phyloP scores from a whole-genome alignment of 2,113 vertebrate genomes.

The Trinectes maculatus region DNA sequence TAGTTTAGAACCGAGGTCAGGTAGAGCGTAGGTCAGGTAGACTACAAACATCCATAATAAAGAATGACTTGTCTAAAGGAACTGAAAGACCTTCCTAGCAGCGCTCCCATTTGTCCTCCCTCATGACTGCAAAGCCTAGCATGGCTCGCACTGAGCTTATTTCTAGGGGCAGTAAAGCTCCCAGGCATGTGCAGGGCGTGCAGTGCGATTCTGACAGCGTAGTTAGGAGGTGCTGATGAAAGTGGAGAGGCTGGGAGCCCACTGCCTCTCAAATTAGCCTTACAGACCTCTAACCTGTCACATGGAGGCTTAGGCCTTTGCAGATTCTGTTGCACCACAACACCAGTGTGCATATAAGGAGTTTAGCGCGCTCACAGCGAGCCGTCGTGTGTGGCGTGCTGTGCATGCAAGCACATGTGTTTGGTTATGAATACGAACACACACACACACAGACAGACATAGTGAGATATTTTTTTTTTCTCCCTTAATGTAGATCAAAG shows the following conservation, averaged over 20 bases:
- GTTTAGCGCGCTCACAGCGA: constrained; percentile 7
- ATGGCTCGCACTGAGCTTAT: constrained; percentile 50
- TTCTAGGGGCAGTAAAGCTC: constrained; percentile 64
- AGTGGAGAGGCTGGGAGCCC: constrained; percentile 74
- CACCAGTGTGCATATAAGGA: constrained; percentile 6
- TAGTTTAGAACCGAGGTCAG: too few relatives aligned
- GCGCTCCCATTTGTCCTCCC: constrained; percentile 18
- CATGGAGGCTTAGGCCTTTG: constrained; percentile 66
- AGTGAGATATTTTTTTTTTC: constrained; percentile 41
- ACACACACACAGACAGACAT: constrained; percentile 11
- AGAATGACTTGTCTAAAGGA: not conserved
- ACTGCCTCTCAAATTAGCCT: constrained; percentile 85
- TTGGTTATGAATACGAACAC: constrained; percentile 14
- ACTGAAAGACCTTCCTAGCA: constrained; percentile 9
- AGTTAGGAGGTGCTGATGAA: constrained; percentile 83
- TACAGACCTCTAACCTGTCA: constrained; percentile 70
- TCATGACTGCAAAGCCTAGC: constrained; percentile 31
- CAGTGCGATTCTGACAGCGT: constrained; percentile 73
- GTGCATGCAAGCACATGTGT: constrained; percentile 43
- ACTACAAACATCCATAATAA: constrained; percentile 12
- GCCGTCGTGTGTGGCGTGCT: constrained; percentile 30
- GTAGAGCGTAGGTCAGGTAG: not conserved
- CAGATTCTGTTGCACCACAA: constrained; percentile 70
- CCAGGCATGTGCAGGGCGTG: constrained; percentile 46
- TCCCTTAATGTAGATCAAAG: constrained; percentile 28